Percentiles rank a stretch among this genome's conserved stretches.
These are phyloP conservation scores for Aradophagus sp. DNA, from an alignment of 1,140 invertebrate genomes.

Conservation along the genomic window DNA sequence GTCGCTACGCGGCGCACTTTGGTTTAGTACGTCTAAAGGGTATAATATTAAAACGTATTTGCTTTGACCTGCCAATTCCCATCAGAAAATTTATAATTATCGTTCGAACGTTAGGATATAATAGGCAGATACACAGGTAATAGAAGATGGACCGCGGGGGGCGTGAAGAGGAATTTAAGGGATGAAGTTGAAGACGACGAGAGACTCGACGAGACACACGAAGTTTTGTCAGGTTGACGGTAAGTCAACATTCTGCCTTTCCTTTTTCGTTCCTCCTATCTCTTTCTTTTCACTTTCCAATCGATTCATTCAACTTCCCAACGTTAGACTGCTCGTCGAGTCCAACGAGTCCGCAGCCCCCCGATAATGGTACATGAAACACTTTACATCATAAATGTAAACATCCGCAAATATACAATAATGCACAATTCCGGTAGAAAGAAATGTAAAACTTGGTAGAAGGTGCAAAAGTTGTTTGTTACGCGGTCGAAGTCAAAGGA, in stretches of 20 bases:
- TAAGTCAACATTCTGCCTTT: background rate
- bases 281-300: no score
- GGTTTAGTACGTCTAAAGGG: conserved; percentile 54
- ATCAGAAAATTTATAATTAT: conserved; percentile 23
- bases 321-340: conserved; percentile 2
- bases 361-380: conserved; percentile 26
- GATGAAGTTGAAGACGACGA: background rate
- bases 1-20: conserved; percentile 49
- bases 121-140: conserved; percentile 44
- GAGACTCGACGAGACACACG: no score
- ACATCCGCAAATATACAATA: conserved; percentile 47
- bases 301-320: no score
- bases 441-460: conserved; percentile 56
- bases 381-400: conserved; percentile 43
- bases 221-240: background rate
- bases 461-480: conserved; percentile 49
- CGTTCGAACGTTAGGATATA: conserved; percentile 35
- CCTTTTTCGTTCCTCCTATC: no score
- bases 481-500: conserved; percentile 25
- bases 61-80: conserved; percentile 32
- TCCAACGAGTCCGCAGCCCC: background rate
- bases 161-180: background rate
- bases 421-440: conserved; percentile 56
- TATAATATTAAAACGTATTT: conserved; percentile 55
- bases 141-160: conserved; percentile 1